These are phyloP conservation scores for Frieseomelitta varia DNA, from an alignment of 1,140 invertebrate species.

Conservation along the genomic window DNA sequence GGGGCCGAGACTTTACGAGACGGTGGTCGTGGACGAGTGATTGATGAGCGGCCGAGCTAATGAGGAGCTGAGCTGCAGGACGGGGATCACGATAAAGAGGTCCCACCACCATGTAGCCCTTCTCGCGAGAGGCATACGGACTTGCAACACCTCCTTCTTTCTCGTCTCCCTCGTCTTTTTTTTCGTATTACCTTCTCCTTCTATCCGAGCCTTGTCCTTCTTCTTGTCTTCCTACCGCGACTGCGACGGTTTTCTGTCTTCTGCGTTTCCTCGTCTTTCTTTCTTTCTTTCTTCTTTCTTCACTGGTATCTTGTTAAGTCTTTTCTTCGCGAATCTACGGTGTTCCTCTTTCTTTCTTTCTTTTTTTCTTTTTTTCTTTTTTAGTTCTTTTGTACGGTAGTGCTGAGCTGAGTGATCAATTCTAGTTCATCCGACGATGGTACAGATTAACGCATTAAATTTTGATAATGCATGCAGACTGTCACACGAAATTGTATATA, in stretches of 20 bases:
- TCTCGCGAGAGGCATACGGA: constrained; percentile 70
- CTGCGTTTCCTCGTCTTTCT: neutral
- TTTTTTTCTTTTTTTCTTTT: neutral
- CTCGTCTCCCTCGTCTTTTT: constrained; percentile 7
- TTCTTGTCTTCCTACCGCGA: neutral
- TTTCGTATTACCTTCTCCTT: neutral
- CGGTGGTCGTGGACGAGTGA: constrained; percentile 80
- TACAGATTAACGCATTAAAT: too few species aligned
- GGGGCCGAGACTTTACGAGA: constrained; percentile 70
- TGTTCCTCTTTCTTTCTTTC: neutral
- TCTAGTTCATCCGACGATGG: too few species aligned
- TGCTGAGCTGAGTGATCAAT: too few species aligned
- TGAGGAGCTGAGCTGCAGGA: constrained; percentile 81
- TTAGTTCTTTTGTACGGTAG: too few species aligned
- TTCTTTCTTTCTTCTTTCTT: neutral
- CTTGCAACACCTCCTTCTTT: constrained; percentile 57
- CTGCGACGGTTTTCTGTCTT: neutral
- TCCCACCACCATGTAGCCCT: constrained; percentile 70
- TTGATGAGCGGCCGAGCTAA: constrained; percentile 81
- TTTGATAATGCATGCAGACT: too few species aligned
- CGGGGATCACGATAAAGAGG: constrained; percentile 81
- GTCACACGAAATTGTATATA: too few species aligned
- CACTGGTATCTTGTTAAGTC: neutral
- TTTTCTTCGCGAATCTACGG: neutral
- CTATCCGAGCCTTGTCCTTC: constrained; percentile 1